These are phyloP conservation scores for Drosophila longiperda DNA, from an alignment of 2,888 invertebrate genomes.

Conservation along the genomic window DNA sequence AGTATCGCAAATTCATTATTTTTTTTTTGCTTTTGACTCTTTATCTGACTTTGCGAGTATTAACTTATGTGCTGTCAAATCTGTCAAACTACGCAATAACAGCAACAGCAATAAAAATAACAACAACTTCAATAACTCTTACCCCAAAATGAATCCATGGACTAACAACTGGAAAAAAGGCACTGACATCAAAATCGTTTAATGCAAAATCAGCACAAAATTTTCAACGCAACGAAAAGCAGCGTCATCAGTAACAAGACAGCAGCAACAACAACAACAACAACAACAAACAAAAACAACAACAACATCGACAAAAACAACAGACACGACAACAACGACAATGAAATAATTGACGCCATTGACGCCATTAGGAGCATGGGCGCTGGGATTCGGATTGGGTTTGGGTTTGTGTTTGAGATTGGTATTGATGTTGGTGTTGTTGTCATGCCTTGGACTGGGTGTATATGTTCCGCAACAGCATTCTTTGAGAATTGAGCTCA, in stretches of 20 bases:
- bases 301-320: slow-evolving; percentile 16
- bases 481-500: slow-evolving; percentile 81
- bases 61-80: slow-evolving; percentile 68
- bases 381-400: slow-evolving; percentile 3
- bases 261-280: slow-evolving; percentile 41
- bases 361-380: slow-evolving; percentile 59
- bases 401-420: slow-evolving; percentile 1
- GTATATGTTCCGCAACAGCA: slow-evolving; percentile 51
- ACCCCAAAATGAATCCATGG: slow-evolving; percentile 28
- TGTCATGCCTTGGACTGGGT: neutral
- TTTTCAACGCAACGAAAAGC: slow-evolving; percentile 72
- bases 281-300: slow-evolving; percentile 6
- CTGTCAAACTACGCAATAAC: slow-evolving; percentile 75
- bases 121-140: slow-evolving; percentile 16
- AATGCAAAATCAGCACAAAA: slow-evolving; percentile 80
- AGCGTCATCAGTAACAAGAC: slow-evolving; percentile 75
- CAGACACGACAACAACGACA: slow-evolving; percentile 53
- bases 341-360: slow-evolving; percentile 84
- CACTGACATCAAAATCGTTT: slow-evolving; percentile 55
- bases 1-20: slow-evolving; percentile 28
- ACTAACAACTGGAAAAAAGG: slow-evolving; percentile 37
- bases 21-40: slow-evolving; percentile 21
- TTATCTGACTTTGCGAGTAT: slow-evolving; percentile 23
- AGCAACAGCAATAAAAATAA: slow-evolving; percentile 31
- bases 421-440: neutral